These are phyloP conservation scores for Takifugu bimaculatus DNA, from an alignment of 2,113 vertebrate species.

Conservation along the genomic window DNA sequence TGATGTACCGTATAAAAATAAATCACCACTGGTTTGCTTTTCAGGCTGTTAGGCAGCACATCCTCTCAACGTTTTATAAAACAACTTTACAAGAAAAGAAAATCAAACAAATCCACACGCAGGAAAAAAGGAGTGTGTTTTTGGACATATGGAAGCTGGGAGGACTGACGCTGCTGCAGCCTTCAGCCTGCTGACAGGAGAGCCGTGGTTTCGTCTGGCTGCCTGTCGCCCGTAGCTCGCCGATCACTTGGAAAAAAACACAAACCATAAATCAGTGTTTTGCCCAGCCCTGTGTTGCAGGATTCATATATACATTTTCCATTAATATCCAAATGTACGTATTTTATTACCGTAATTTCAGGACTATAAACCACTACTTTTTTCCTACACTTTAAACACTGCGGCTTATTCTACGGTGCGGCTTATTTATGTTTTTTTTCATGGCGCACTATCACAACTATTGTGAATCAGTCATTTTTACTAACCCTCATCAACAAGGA, in stretches of 20 bases:
- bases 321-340: fast-evolving
- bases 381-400: too few relatives aligned
- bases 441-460: too few relatives aligned
- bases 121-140: too few relatives aligned
- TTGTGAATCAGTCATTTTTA: too few relatives aligned
- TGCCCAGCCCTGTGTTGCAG: background rate
- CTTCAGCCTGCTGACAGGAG: conserved; percentile 27
- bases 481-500: too few relatives aligned
- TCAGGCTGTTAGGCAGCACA: background rate
- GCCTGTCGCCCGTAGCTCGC: background rate
- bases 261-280: conserved; percentile 9
- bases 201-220: conserved; percentile 33
- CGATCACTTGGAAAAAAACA: conserved; percentile 9
- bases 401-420: too few relatives aligned
- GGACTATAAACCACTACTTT: too few relatives aligned
- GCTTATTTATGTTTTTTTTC: too few relatives aligned
- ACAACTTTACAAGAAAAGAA: too few relatives aligned
- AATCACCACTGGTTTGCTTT: background rate
- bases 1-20: background rate
- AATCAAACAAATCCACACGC: background rate
- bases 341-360: too few relatives aligned
- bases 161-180: too few relatives aligned
- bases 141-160: too few relatives aligned
- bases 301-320: background rate
- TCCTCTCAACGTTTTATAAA: background rate